phyloP scores from a whole-genome alignment of 2,797 vertebrate species.

The Smutsia temminckii region DNA sequence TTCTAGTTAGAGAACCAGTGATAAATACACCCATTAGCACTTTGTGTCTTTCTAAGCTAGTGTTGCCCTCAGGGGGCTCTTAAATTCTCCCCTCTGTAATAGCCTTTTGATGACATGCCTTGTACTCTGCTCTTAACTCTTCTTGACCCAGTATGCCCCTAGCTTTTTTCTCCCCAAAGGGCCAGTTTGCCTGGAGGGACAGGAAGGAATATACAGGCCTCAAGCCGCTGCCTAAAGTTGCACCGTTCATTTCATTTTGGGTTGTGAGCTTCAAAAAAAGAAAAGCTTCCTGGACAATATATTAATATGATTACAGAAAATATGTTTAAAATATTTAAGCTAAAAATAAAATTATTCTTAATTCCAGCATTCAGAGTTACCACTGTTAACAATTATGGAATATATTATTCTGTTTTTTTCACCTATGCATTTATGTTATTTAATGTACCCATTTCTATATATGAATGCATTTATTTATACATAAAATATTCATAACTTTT shows the following conservation, averaged over 20 bases:
- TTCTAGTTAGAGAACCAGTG: constrained; percentile 32
- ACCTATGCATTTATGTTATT: not conserved
- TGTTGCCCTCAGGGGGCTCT: constrained; percentile 41
- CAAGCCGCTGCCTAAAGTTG: not conserved
- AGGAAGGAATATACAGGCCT: not conserved
- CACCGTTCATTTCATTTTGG: not conserved
- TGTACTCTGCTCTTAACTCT: not conserved
- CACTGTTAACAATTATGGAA: not conserved
- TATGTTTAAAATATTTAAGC: not conserved
- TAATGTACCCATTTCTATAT: not conserved
- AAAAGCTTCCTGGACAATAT: not conserved
- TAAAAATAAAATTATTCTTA: not conserved
- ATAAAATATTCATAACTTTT: not conserved
- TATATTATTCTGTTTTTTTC: not conserved
- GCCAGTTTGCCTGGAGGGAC: not conserved
- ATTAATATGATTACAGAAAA: constrained; percentile 6
- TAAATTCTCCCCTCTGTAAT: constrained; percentile 6
- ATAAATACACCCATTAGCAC: constrained; percentile 34
- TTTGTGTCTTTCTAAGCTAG: constrained; percentile 23
- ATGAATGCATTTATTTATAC: not conserved
- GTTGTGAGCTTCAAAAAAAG: not conserved
- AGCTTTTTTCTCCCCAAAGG: not conserved
- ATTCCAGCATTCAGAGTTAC: not conserved
- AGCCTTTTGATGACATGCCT: not conserved
- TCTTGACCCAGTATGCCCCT: not conserved